Conservation (phyloP, 2,888 invertebrate genomes). For the Glomeris marginata region DNA sequence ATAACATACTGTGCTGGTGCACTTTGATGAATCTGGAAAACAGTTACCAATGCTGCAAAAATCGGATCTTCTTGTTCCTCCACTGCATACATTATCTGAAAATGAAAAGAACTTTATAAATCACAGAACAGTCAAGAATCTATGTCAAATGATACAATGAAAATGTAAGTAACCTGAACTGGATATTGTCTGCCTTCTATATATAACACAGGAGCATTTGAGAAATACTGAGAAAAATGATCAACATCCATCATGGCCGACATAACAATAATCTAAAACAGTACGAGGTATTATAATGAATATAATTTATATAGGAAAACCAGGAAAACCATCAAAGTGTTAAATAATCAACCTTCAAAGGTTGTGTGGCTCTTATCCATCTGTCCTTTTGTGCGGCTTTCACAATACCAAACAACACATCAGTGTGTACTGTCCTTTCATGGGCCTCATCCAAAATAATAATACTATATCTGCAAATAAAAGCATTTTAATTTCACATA, state of each 20-base stretch:
- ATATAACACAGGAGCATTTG: slow-evolving; percentile 69
- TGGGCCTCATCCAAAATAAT: slow-evolving; percentile 90
- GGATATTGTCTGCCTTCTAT: slow-evolving; percentile 78
- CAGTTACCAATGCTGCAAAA: slow-evolving; percentile 63
- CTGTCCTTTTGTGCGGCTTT: slow-evolving; percentile 69
- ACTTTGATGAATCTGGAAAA: slow-evolving; percentile 74
- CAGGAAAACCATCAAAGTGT: not conserved
- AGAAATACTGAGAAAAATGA: slow-evolving; percentile 77
- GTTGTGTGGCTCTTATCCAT: slow-evolving; percentile 20
- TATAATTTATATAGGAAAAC: not conserved
- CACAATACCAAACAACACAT: slow-evolving; percentile 82
- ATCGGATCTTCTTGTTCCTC: slow-evolving; percentile 55
- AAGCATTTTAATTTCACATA: not conserved
- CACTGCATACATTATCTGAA: slow-evolving; percentile 26
- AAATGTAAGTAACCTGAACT: slow-evolving; percentile 28
- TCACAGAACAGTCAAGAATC: slow-evolving; percentile 1
- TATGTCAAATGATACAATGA: slow-evolving; percentile 1
- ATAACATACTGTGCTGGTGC: slow-evolving; percentile 59
- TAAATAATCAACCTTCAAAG: slow-evolving; percentile 49
- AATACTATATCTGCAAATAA: slow-evolving; percentile 48
- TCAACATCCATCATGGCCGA: slow-evolving; percentile 96
- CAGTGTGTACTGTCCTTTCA: slow-evolving; percentile 85
- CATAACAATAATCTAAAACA: slow-evolving; percentile 59
- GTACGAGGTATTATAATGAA: not conserved
- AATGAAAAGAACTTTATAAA: slow-evolving; percentile 3